Percentiles rank a stretch among this genome's conserved stretches.
Evolutionary conservation across 1,140 invertebrate species (phyloP).

Genomic region (Andricus grossulariae): DNA sequence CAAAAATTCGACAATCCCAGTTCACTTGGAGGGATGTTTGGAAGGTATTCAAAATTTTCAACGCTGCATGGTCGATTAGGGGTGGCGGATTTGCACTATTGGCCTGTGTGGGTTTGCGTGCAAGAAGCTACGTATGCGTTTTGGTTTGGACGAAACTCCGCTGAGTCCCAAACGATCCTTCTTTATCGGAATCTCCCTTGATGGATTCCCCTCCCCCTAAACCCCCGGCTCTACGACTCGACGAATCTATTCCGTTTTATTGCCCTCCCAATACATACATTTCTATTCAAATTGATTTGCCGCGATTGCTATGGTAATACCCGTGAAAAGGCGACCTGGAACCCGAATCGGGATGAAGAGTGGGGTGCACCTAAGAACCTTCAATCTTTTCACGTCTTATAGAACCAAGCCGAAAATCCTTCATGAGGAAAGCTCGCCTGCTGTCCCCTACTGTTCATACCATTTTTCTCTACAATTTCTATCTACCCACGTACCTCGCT

Average conservation of each 20-base stretch:
- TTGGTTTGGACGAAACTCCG: slow-evolving; percentile 30
- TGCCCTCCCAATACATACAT: slow-evolving; percentile 70
- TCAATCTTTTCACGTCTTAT: slow-evolving; percentile 22
- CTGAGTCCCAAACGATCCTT: slow-evolving; percentile 57
- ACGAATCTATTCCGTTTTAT: slow-evolving; percentile 70
- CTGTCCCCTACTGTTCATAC: no score
- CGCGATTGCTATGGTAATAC: slow-evolving; percentile 67
- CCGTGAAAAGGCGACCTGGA: slow-evolving; percentile 27
- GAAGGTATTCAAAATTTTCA: slow-evolving; percentile 15
- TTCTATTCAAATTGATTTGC: slow-evolving; percentile 70
- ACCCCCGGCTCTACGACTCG: slow-evolving; percentile 48
- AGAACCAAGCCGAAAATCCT: slow-evolving; percentile 19
- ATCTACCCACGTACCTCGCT: no score
- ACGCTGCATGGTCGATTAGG: background rate
- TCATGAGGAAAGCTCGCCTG: background rate
- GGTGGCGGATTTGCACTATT: slow-evolving; percentile 2
- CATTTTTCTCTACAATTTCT: no score
- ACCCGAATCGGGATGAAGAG: slow-evolving; percentile 31
- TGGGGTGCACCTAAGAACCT: slow-evolving; percentile 30
- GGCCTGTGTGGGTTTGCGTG: background rate
- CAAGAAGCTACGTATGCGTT: background rate
- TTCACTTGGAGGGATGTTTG: slow-evolving; percentile 53
- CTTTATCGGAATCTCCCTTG: slow-evolving; percentile 61
- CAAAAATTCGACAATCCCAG: slow-evolving; percentile 63
- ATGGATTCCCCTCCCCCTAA: slow-evolving; percentile 58